Evolutionary conservation across 2,113 vertebrate genomes (phyloP).

Genomic region (Pardalotus punctatus): DNA sequence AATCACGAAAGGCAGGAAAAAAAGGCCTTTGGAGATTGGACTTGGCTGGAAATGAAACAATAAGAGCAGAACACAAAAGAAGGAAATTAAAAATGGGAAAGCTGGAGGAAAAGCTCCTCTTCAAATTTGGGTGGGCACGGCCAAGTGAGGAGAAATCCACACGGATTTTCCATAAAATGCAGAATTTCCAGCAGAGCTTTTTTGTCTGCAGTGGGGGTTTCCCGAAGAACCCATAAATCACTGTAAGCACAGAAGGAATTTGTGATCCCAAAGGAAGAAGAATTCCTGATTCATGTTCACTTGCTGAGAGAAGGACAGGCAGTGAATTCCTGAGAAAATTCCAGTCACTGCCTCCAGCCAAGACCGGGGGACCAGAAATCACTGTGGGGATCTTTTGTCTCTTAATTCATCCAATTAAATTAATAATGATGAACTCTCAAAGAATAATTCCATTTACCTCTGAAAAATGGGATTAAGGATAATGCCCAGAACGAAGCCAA

Average conservation of each 20-base stretch:
- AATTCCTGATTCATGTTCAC: background rate
- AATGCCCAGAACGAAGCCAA: background rate
- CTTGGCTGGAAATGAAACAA: slow-evolving; percentile 23
- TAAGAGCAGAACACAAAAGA: background rate
- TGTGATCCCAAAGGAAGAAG: background rate
- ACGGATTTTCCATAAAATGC: background rate
- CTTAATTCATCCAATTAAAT: background rate
- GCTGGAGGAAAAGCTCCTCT: background rate
- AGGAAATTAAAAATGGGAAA: background rate
- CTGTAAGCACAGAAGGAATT: background rate
- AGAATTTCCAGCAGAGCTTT: background rate
- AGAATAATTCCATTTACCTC: background rate
- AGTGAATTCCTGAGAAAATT: background rate
- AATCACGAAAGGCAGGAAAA: background rate
- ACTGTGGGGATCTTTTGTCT: background rate
- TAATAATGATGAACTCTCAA: background rate
- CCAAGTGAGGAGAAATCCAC: slow-evolving; percentile 4
- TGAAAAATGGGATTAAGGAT: background rate
- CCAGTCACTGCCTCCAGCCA: background rate
- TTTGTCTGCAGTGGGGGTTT: background rate
- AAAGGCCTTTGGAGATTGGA: background rate
- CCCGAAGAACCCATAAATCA: background rate
- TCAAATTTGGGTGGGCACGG: background rate
- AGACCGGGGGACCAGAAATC: background rate
- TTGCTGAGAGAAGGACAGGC: background rate